Conservation (phyloP, 2,113 vertebrate species). For the Reinhardtius hippoglossoides region DNA sequence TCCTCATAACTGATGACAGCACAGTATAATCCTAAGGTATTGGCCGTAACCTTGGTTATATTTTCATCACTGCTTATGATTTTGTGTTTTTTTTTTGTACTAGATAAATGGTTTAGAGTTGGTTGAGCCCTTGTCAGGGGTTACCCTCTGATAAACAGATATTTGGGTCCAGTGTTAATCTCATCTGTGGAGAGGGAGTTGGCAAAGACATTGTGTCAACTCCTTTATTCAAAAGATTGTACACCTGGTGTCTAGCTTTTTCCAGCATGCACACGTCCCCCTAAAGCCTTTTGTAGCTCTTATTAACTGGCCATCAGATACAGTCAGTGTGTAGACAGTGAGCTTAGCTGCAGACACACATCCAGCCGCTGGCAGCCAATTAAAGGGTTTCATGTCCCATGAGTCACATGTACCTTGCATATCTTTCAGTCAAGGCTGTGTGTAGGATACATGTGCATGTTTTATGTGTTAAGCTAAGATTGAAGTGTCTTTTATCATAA, state of each 20-base stretch:
- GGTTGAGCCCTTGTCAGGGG: not conserved
- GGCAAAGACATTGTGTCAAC: conserved; percentile 26
- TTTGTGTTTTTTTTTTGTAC: not conserved
- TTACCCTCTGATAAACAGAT: conserved; percentile 15
- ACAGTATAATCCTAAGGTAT: not conserved
- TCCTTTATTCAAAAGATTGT: conserved; percentile 67
- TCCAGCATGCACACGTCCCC: conserved; percentile 27
- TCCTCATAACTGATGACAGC: not conserved
- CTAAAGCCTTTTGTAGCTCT: conserved; percentile 57
- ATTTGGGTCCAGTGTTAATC: conserved; percentile 28
- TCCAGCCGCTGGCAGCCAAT: conserved; percentile 65
- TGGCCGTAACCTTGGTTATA: not conserved
- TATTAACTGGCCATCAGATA: conserved; percentile 59
- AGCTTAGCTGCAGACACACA: conserved; percentile 55
- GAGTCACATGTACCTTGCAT: conserved; percentile 59
- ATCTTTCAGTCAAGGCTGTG: conserved; percentile 33
- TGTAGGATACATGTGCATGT: not conserved
- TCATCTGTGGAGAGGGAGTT: conserved; percentile 27
- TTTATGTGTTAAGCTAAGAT: conserved; percentile 11
- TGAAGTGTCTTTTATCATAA: too few relatives aligned
- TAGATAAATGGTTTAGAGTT: not conserved
- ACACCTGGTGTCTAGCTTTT: conserved; percentile 52
- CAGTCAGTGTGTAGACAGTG: conserved; percentile 38
- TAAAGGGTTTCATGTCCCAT: conserved; percentile 54
- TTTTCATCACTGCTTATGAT: too few relatives aligned